Evolutionary conservation across 2,797 vertebrate genomes (phyloP), one percentile per base, ranked within the genome.

Genomic region (Mastacembelus armatus): DNA sequence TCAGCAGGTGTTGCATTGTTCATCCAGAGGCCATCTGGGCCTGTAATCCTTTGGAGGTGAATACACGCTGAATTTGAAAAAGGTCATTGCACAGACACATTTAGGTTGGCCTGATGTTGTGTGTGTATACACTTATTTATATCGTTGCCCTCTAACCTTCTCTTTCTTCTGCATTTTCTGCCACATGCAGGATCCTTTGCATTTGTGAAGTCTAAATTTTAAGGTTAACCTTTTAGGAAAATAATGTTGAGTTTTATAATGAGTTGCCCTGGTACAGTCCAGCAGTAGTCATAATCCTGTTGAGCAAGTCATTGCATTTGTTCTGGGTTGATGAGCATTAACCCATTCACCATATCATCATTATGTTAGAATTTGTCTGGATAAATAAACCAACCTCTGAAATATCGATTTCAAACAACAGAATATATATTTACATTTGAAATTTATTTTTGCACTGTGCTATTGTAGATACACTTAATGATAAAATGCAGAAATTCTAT

Each of bases 1-100:
- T 83, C 81, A 84, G 88, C 93, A 93, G 92, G 92, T 94, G 92
- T 89, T 87, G 88, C 72, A 92, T 92, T 94, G 91, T 93, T 92
- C 88, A 74, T 84, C 81, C 83, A 85, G 74, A 71, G 83, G 88
- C 92, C 92, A 94, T 93, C 92, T 94, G 92, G 91, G 84, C 81
- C 72, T 50, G 71, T 94, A 92, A 94, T 93, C 92, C 91, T 91
- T 78, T 51, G 64, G 85, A 92, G 85, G 81, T 91, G 85, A 88
- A 89, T 89, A 91, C 89, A 92, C 83, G 88, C 65, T 89, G 87
- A 89, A 93, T 91, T 86, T 78, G 84, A 89, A 91, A 93, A 92
- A 91, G 92, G 91, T 91, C 91, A 93, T 59, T 75, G 81, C 76
- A 80, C 85, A 88, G 89, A 89, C 87, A 81, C 71, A 79, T 84